Conservation (phyloP, 2,113 vertebrate genomes). For the Ibidorhyncha struthersii region DNA sequence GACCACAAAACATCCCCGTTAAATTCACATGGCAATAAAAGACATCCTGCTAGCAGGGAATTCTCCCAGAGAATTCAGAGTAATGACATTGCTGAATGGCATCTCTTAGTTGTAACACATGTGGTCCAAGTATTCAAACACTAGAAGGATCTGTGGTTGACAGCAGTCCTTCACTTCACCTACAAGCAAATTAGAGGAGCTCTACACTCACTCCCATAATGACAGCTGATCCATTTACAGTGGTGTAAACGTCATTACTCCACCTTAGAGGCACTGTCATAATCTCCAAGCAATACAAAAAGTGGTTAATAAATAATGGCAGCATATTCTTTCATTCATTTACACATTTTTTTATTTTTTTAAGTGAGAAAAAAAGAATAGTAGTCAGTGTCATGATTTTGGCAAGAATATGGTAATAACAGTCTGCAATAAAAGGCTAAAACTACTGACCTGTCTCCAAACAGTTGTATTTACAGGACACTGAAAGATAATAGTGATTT, state of each 20-base stretch:
- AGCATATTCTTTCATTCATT: background rate
- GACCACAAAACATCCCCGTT: background rate
- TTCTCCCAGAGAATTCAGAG: background rate
- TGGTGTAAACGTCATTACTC: background rate
- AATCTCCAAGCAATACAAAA: background rate
- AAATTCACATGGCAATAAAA: background rate
- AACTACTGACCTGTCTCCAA: background rate
- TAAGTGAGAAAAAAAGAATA: background rate
- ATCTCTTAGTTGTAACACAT: background rate
- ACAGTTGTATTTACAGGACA: background rate
- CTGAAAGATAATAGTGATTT: background rate
- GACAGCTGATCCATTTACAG: background rate
- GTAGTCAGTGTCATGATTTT: background rate
- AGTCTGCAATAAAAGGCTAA: background rate
- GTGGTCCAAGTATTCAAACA: fast-evolving
- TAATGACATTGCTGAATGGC: background rate
- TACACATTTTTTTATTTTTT: background rate
- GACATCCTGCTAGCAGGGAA: background rate
- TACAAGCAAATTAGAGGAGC: background rate
- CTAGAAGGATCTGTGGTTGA: background rate
- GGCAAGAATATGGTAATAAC: background rate
- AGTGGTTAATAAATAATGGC: background rate
- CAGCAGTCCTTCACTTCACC: background rate
- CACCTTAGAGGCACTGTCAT: background rate
- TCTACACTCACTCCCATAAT: background rate